Evolutionary conservation across 2,797 vertebrate species (phyloP).

Genomic region (Scyliorhinus canicula): DNA sequence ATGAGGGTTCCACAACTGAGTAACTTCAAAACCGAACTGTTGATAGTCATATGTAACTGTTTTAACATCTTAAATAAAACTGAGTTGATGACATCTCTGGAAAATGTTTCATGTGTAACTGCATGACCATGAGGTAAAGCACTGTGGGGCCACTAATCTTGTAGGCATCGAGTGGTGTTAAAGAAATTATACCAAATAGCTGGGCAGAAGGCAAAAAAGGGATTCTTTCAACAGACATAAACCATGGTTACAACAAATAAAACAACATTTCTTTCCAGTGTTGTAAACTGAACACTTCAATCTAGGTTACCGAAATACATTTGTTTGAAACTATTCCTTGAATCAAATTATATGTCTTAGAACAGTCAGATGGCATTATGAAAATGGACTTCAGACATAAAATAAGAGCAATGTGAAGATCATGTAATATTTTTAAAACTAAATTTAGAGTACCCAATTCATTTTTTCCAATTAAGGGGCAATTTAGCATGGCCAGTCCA

Average conservation of each 20-base stretch:
- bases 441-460: too few relatives aligned
- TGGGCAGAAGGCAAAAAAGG: background rate
- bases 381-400: background rate
- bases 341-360: background rate
- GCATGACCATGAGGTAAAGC: background rate
- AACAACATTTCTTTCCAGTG: background rate
- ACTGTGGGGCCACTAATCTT: background rate
- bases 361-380: background rate
- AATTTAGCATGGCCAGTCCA: too few relatives aligned
- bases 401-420: background rate
- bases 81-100: background rate
- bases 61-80: background rate
- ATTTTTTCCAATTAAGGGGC: too few relatives aligned
- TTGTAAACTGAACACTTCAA: background rate
- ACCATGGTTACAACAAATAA: too few relatives aligned
- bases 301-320: background rate
- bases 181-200: background rate
- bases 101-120: background rate
- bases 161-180: background rate
- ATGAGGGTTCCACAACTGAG: background rate
- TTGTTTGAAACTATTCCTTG: background rate
- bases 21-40: background rate
- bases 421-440: too few relatives aligned
- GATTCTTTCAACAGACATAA: background rate
- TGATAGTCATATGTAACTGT: background rate